phyloP scores from a whole-genome alignment of 2,113 vertebrate genomes.

The Drymodes brunneopygia region DNA sequence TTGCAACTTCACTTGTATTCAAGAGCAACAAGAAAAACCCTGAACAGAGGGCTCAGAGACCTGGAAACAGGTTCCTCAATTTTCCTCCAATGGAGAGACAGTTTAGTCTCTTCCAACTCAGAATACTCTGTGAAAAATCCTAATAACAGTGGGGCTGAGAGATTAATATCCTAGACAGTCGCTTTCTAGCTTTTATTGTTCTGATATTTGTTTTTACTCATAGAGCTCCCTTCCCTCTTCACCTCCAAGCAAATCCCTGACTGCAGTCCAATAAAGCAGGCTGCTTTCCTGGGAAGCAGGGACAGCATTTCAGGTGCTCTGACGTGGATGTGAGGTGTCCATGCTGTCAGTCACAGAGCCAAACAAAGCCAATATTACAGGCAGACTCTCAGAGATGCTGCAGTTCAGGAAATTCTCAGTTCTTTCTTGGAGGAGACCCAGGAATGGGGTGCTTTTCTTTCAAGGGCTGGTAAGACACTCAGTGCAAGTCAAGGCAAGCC shows the following conservation, averaged over 20 bases:
- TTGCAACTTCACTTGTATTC: neutral
- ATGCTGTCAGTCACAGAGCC: neutral
- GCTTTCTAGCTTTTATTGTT: neutral
- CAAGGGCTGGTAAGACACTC: neutral
- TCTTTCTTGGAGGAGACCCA: neutral
- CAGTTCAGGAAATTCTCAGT: neutral
- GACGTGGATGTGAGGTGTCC: neutral
- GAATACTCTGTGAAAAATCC: neutral
- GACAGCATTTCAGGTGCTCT: neutral
- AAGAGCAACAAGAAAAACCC: neutral
- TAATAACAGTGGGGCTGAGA: neutral
- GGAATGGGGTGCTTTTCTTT: neutral
- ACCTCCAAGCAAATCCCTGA: neutral
- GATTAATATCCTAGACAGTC: neutral
- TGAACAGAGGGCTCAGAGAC: neutral
- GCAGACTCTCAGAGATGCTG: neutral
- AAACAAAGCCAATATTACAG: neutral
- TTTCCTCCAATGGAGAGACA: neutral
- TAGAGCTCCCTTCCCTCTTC: neutral
- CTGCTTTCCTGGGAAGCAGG: neutral
- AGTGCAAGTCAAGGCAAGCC: neutral
- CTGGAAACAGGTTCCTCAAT: neutral
- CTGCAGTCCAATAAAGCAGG: neutral
- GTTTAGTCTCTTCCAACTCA: neutral
- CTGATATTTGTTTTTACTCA: neutral